Percentiles rank a stretch among this genome's conserved stretches.
phyloP scores from a whole-genome alignment of 2,888 invertebrate genomes.

The Coenonympha arcania region DNA sequence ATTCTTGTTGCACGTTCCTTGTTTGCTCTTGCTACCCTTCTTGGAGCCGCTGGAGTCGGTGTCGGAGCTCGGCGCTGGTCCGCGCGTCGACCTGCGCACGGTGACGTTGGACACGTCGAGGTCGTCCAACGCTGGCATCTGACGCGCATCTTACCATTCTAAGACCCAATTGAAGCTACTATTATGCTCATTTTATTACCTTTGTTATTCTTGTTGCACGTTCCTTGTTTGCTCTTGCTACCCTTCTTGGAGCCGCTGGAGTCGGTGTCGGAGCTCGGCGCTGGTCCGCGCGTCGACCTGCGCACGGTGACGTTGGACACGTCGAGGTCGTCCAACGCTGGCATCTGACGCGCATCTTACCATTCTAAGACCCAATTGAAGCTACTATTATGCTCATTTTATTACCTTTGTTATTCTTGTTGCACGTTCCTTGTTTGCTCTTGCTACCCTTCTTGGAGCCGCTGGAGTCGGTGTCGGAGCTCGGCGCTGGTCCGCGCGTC shows the following conservation, averaged over 20 bases:
- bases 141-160: no score
- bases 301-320: slow-evolving; percentile 51
- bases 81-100: no score
- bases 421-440: slow-evolving; percentile 30
- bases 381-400: no score
- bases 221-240: slow-evolving; percentile 31
- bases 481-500: slow-evolving; percentile 37
- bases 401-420: slow-evolving; percentile 23
- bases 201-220: slow-evolving; percentile 24
- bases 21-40: slow-evolving; percentile 32
- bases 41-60: slow-evolving; percentile 38
- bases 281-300: slow-evolving; percentile 37
- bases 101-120: no score
- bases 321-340: slow-evolving; percentile 43
- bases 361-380: background rate
- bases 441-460: slow-evolving; percentile 31
- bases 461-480: slow-evolving; percentile 43
- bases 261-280: no score
- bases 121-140: no score
- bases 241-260: slow-evolving; percentile 29
- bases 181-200: no score
- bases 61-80: slow-evolving; percentile 40
- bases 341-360: slow-evolving; percentile 24
- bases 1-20: slow-evolving; percentile 22
- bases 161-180: no score